Evolutionary conservation across 2,113 vertebrate genomes (phyloP).

Genomic region (Anolis sagrei): DNA sequence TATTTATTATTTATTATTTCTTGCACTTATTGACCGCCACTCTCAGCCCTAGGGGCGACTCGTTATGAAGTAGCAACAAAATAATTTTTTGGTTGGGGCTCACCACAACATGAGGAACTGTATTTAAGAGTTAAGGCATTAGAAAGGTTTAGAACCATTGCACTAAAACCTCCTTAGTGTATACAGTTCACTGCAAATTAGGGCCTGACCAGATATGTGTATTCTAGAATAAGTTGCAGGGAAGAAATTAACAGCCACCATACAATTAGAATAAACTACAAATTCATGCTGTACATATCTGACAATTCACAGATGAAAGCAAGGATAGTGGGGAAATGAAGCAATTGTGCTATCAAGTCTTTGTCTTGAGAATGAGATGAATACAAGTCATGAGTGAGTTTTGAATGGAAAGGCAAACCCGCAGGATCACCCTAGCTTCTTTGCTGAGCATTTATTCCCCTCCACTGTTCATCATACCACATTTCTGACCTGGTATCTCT

Average conservation of each 20-base stretch:
- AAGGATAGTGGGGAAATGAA: background rate
- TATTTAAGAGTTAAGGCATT: too few relatives aligned
- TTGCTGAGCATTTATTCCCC: conserved; percentile 7
- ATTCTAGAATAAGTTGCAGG: background rate
- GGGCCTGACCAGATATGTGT: background rate
- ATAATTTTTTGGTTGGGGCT: too few relatives aligned
- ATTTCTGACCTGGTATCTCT: conserved; percentile 20
- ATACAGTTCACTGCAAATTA: background rate
- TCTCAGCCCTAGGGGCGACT: too few relatives aligned
- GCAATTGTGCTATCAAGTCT: background rate
- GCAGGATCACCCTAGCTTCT: background rate
- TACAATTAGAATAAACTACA: conserved; percentile 4
- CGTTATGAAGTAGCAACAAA: too few relatives aligned
- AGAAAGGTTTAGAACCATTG: too few relatives aligned
- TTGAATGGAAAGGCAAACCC: background rate
- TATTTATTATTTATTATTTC: too few relatives aligned
- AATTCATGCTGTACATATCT: background rate
- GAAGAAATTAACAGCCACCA: background rate
- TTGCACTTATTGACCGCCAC: too few relatives aligned
- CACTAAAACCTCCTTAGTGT: background rate
- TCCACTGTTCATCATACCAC: conserved; percentile 8
- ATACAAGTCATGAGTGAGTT: background rate
- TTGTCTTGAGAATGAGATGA: background rate
- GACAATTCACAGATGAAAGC: too few relatives aligned
- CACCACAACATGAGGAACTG: too few relatives aligned